A percentile compares a stretch with the other conserved stretches of the same genome.
These are phyloP conservation scores for Bellardia bayeri DNA, from an alignment of 2,888 invertebrate genomes.

Conservation along the genomic window DNA sequence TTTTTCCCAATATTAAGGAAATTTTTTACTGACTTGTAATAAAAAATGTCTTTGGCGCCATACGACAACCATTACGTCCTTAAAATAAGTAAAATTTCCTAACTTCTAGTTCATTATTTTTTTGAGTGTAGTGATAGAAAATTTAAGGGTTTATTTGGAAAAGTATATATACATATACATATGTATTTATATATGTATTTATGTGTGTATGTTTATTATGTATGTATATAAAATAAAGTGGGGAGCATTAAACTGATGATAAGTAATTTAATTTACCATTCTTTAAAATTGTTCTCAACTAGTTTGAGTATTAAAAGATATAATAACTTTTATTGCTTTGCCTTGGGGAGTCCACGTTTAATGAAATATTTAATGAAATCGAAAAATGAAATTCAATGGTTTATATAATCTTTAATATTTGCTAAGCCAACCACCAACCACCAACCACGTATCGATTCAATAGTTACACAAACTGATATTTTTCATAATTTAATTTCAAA, in stretches of 20 bases:
- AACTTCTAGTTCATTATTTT: too few species aligned
- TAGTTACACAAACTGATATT: neutral
- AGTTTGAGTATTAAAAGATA: slow-evolving; percentile 25
- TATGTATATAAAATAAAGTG: neutral
- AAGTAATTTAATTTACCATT: slow-evolving; percentile 22
- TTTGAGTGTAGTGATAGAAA: slow-evolving; percentile 16
- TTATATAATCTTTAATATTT: neutral
- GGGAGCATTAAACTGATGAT: slow-evolving; percentile 26
- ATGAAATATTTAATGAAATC: slow-evolving; percentile 21
- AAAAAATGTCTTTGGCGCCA: too few species aligned
- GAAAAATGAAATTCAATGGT: slow-evolving; percentile 19
- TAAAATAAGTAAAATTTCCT: too few species aligned
- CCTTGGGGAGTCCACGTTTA: slow-evolving; percentile 21
- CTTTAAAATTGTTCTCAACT: slow-evolving; percentile 18
- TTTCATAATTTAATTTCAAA: neutral
- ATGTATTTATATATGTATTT: too few species aligned
- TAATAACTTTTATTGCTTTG: slow-evolving; percentile 40
- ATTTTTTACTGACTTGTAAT: too few species aligned
- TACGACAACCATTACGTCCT: too few species aligned
- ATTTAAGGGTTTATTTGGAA: slow-evolving; percentile 58
- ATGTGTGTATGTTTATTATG: too few species aligned
- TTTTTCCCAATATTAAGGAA: too few species aligned
- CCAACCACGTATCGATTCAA: neutral
- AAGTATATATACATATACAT: neutral
- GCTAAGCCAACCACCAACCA: too few species aligned